Evolutionary conservation across 1,140 invertebrate genomes (phyloP), one percentile per base, ranked within the genome.

Genomic region (Drosophila triauraria): DNA sequence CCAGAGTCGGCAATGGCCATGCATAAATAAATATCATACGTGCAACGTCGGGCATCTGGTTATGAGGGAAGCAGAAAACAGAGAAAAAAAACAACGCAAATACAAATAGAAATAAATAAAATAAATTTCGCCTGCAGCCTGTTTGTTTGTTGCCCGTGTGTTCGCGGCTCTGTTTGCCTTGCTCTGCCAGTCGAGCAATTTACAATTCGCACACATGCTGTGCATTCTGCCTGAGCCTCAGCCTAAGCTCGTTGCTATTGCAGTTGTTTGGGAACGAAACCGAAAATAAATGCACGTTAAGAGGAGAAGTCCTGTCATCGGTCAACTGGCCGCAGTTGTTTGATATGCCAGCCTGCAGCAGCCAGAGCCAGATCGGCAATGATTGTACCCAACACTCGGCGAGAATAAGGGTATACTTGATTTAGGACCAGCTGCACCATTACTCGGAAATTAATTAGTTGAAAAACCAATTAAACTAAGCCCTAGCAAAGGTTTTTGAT

Each of bases 131-230:
- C 67, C 67, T 70, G 59, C 85, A 72, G 65, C 85, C 82, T 81
- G 85, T 90, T 84, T 90, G 75, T 81, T 90, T 78, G 63, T 90
- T 78, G 63, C 47, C 38, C 30, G 47, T 65, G 47, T 69, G 60
- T 51, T 70, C 30, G 42, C 53, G 46, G 54, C 53, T 72, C 71
- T 72, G 69, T 72, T 72, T 72, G 68, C 68, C 68, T 60, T 72
- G 70, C 67, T 72, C 70, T 90, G 81, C 69, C 82, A 84, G 76
- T 63, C 56, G 54, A 80, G 75, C 82, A 90, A 90, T 85, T 88
- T 90, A 81, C 78, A 90, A 88, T 84, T 81, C 85, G 85, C 81
- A 85, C 85, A 88, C 85, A 88, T 88, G 85, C 85, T 88, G 85
- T 65, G 85, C 78, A 50, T 75, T 44, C 40, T 51, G 51, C 46